Evolutionary conservation across 1,140 invertebrate species (phyloP).

Genomic region (Bemisia tabaci): DNA sequence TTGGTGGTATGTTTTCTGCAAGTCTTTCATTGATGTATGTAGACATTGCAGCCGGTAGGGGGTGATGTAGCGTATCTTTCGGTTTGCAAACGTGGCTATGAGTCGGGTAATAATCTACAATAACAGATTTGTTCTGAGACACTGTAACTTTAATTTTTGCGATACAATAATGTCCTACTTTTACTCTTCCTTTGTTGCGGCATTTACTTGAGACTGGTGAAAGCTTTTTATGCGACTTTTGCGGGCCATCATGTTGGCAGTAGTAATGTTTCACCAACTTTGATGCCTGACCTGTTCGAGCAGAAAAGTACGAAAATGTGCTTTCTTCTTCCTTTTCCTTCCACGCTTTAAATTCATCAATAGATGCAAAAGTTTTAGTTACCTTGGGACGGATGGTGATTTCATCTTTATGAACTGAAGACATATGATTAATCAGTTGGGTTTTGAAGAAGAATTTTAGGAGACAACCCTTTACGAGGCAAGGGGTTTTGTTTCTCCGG

Average conservation of each 20-base stretch:
- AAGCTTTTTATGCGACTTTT: slow-evolving; percentile 2
- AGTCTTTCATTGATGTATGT: slow-evolving; percentile 4
- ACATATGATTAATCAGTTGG: slow-evolving; percentile 4
- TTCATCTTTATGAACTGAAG: background rate
- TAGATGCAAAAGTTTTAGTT: background rate
- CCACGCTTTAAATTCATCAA: slow-evolving; percentile 3
- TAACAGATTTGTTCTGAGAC: background rate
- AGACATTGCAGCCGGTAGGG: slow-evolving; percentile 3
- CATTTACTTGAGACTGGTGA: background rate
- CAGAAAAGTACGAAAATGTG: slow-evolving; percentile 4
- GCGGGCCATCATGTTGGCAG: slow-evolving; percentile 5
- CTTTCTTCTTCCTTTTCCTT: slow-evolving; percentile 4
- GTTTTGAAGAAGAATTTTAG: background rate
- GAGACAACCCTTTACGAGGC: background rate
- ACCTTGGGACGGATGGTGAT: background rate
- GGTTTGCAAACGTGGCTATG: background rate
- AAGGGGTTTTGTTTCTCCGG: background rate
- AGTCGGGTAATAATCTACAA: slow-evolving; percentile 3
- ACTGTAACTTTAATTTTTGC: slow-evolving; percentile 4
- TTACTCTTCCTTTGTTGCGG: background rate
- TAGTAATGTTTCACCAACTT: background rate
- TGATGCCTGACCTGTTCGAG: background rate
- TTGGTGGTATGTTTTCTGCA: background rate
- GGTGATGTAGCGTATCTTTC: slow-evolving; percentile 3
- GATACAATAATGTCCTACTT: slow-evolving; percentile 2